Conservation (phyloP, 2,113 vertebrate species). For the Guaruba guarouba region DNA sequence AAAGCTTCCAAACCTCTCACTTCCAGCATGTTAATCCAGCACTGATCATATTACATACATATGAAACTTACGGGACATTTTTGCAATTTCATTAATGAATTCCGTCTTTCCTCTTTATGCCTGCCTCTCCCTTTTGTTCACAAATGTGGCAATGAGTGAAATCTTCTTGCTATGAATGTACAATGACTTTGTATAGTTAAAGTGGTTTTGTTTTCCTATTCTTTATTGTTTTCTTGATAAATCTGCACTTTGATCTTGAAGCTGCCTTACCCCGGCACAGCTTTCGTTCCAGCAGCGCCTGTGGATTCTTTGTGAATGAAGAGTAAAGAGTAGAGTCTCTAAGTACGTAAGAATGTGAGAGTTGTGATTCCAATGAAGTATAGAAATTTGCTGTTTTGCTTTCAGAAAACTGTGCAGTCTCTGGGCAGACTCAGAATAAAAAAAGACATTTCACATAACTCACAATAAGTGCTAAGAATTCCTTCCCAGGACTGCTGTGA, state of each 20-base stretch:
- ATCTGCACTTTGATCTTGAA: slow-evolving; percentile 40
- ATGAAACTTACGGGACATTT: background rate
- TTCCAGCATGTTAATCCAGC: background rate
- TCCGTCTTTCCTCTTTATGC: background rate
- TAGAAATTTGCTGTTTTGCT: background rate
- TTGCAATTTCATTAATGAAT: background rate
- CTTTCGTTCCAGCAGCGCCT: rapidly evolving
- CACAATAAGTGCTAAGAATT: background rate
- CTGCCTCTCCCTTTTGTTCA: background rate
- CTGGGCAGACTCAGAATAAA: background rate
- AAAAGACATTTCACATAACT: background rate
- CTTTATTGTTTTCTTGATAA: slow-evolving; percentile 45
- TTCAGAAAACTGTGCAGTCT: background rate
- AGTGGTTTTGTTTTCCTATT: slow-evolving; percentile 1
- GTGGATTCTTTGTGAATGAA: slow-evolving; percentile 2
- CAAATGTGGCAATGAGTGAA: background rate
- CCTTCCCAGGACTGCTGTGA: background rate
- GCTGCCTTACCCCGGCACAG: background rate
- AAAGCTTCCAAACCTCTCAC: background rate
- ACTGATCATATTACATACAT: background rate
- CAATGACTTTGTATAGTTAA: background rate
- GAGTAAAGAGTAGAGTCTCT: background rate
- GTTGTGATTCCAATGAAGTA: background rate
- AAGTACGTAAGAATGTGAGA: background rate
- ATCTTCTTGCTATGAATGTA: slow-evolving; percentile 14